Conservation (phyloP, 1,140 invertebrate genomes). For the Chironomus striatipennis region DNA sequence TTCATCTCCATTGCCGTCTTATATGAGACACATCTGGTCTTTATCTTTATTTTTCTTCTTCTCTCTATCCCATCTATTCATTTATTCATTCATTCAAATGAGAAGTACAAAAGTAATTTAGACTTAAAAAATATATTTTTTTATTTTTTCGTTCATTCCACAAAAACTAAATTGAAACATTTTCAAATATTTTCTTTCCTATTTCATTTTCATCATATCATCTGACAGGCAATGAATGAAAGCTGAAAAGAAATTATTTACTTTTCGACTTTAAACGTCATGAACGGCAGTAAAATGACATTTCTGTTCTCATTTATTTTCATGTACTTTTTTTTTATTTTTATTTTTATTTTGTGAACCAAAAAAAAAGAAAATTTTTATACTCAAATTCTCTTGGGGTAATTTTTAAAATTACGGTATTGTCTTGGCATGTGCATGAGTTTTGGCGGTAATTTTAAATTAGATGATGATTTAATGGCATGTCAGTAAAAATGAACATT, state of each 20-base stretch:
- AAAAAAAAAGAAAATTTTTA: no score
- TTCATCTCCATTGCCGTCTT: background rate
- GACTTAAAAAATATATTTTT: conserved; percentile 13
- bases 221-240: background rate
- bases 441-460: no score
- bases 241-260: conserved; percentile 14
- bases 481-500: no score
- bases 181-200: background rate
- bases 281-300: conserved; percentile 3
- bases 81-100: background rate
- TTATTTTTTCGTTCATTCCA: no score
- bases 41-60: background rate
- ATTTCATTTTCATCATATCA: background rate
- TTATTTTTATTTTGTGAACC: background rate
- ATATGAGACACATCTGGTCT: conserved; percentile 19
- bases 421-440: no score
- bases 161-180: conserved; percentile 14
- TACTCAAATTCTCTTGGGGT: no score
- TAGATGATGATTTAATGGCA: no score
- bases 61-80: background rate
- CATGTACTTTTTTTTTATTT: background rate
- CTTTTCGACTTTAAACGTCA: conserved; percentile 12
- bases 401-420: no score
- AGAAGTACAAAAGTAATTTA: background rate
- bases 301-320: background rate